A percentile compares a stretch with the other conserved stretches of the same genome.
These are phyloP conservation scores for Phallusia fumigata DNA, from an alignment of 23 tunicate genomes.

Conservation along the genomic window DNA sequence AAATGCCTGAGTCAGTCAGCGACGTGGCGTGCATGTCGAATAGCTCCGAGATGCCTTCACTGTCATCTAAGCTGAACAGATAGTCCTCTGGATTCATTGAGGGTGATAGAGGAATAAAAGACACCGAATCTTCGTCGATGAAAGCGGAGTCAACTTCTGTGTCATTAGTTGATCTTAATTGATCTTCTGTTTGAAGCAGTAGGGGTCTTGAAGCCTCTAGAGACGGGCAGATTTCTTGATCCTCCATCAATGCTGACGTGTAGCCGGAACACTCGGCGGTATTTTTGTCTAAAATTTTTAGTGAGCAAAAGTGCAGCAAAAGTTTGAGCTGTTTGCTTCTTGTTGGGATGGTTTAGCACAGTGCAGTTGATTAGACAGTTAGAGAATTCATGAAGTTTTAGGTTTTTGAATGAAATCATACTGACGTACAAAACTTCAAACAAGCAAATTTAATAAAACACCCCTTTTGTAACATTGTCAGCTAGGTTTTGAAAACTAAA, in stretches of 20 bases:
- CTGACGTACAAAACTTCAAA: no score
- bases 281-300: not conserved
- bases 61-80: constrained; percentile 78
- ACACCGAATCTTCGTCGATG: constrained; percentile 50
- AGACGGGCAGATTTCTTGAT: constrained; percentile 37
- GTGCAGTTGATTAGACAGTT: no score
- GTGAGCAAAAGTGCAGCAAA: no score
- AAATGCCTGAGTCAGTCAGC: constrained; percentile 21
- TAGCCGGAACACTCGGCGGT: constrained; percentile 7
- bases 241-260: constrained; percentile 29
- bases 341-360: no score
- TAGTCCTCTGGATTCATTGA: constrained; percentile 55
- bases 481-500: no score
- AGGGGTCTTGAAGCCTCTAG: constrained; percentile 27
- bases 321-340: no score
- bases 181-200: constrained; percentile 59
- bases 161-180: not conserved
- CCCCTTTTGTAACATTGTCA: no score
- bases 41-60: constrained; percentile 79
- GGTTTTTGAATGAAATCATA: no score
- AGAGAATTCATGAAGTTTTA: no score
- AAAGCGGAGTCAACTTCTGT: constrained; percentile 75
- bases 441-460: no score
- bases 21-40: constrained; percentile 73
- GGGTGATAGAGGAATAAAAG: constrained; percentile 80